Conservation (phyloP, 2,797 vertebrate species). For the Capromys pilorides region DNA sequence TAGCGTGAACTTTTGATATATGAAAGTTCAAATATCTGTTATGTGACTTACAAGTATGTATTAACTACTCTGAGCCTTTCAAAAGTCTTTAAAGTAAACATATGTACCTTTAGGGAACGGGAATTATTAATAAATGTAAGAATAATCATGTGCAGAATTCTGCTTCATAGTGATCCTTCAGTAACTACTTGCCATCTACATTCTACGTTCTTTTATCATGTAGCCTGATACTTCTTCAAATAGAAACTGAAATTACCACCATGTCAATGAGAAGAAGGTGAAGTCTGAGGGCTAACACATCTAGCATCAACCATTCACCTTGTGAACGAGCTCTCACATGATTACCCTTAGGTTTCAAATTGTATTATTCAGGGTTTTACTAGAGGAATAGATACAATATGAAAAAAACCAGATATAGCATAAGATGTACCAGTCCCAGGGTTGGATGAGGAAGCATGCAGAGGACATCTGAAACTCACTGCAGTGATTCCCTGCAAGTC, state of each 20-base stretch:
- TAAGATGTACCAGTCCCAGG: too few relatives aligned
- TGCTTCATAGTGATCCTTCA: background rate
- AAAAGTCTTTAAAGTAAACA: background rate
- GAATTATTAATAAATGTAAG: background rate
- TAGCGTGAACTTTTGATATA: background rate
- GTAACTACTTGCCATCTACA: background rate
- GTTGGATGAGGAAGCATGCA: too few relatives aligned
- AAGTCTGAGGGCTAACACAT: background rate
- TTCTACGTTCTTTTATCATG: background rate
- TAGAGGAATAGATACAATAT: too few relatives aligned
- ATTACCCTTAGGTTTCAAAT: background rate
- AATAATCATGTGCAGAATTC: background rate
- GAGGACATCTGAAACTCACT: too few relatives aligned
- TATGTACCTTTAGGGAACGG: background rate
- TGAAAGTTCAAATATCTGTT: background rate
- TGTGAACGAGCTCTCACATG: background rate
- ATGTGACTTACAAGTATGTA: background rate
- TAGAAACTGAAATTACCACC: background rate
- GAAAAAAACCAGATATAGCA: too few relatives aligned
- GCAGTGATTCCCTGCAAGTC: too few relatives aligned
- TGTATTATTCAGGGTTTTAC: too few relatives aligned
- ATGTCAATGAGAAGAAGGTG: background rate
- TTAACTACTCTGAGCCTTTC: background rate
- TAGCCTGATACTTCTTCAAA: conserved; percentile 38
- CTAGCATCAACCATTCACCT: background rate